Conservation (phyloP, 2,113 vertebrate species). For the Cottus gobio region DNA sequence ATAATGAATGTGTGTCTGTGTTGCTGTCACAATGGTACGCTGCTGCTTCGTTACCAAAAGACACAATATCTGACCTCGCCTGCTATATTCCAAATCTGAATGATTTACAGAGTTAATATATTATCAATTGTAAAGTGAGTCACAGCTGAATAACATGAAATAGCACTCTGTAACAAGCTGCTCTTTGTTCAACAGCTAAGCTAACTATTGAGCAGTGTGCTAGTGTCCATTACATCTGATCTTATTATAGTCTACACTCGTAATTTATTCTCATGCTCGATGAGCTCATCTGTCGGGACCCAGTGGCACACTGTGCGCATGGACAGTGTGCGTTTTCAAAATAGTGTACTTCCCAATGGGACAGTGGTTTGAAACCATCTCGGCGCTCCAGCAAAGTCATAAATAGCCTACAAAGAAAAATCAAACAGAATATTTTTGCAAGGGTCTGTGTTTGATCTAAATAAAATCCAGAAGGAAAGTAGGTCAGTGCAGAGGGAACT, state of each 20-base stretch:
- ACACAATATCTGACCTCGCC: not conserved
- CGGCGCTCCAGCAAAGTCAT: slow-evolving; percentile 67
- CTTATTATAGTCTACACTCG: slow-evolving; percentile 2
- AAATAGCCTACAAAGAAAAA: slow-evolving; percentile 78
- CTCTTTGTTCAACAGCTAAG: slow-evolving; percentile 6
- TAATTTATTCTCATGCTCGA: slow-evolving; percentile 28
- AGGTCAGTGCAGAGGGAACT: slow-evolving; percentile 82
- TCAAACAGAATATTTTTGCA: slow-evolving; percentile 73
- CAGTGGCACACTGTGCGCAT: slow-evolving; percentile 11
- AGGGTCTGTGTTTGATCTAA: slow-evolving; percentile 77
- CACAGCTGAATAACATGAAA: slow-evolving; percentile 16
- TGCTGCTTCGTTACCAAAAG: not conserved
- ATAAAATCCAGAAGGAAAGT: slow-evolving; percentile 81
- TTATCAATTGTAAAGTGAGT: slow-evolving; percentile 30
- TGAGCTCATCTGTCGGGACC: slow-evolving; percentile 20
- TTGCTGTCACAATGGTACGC: not conserved
- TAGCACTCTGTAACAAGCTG: not conserved
- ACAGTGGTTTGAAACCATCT: slow-evolving; percentile 52
- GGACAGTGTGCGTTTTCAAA: slow-evolving; percentile 46
- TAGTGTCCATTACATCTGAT: slow-evolving; percentile 24
- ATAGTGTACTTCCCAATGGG: slow-evolving; percentile 58
- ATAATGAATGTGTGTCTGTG: slow-evolving; percentile 38
- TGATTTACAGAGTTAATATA: not conserved
- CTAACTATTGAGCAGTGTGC: not conserved
- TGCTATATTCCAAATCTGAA: not conserved